Percentiles rank a stretch among this genome's conserved stretches.
Evolutionary conservation across 2,113 vertebrate genomes (phyloP).

Genomic region (Ophiodon elongatus): DNA sequence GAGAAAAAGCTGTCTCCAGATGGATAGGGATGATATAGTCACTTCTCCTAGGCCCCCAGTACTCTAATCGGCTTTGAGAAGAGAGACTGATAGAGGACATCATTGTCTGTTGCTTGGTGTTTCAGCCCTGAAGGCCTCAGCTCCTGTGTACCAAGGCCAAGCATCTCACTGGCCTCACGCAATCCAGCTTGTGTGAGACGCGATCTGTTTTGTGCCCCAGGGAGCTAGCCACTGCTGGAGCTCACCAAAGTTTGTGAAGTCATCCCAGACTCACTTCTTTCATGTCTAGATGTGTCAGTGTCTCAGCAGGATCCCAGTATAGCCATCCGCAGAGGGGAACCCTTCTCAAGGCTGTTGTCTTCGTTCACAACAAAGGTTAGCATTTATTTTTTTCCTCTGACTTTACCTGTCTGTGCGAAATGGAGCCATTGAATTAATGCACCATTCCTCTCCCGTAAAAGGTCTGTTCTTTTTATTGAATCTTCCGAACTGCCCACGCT

Average conservation of each 20-base stretch:
- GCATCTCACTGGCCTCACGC: constrained; percentile 64
- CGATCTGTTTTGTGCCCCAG: constrained; percentile 57
- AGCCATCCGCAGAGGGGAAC: constrained; percentile 24
- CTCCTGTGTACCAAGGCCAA: constrained; percentile 77
- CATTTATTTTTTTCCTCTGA: constrained; percentile 50
- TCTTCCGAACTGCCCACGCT: constrained; percentile 51
- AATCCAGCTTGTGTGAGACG: constrained; percentile 65
- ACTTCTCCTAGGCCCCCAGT: constrained; percentile 59
- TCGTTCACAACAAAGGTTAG: constrained; percentile 41
- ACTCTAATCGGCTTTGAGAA: constrained; percentile 77
- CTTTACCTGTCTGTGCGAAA: constrained; percentile 28
- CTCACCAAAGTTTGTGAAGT: constrained; percentile 73
- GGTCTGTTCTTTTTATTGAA: constrained; percentile 56
- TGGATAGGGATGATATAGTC: constrained; percentile 71
- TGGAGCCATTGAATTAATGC: constrained; percentile 33
- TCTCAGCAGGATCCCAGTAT: constrained; percentile 44
- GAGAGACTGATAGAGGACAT: constrained; percentile 66
- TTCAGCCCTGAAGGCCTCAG: constrained; percentile 68
- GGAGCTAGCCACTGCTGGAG: constrained; percentile 55
- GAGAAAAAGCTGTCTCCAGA: constrained; percentile 67
- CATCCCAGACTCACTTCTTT: constrained; percentile 64
- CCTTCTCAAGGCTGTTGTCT: constrained; percentile 34
- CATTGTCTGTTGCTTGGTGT: constrained; percentile 68
- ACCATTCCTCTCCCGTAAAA: constrained; percentile 49
- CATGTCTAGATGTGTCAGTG: constrained; percentile 58